These are phyloP conservation scores for Pelagia noctiluca DNA, from an alignment of 30 jellyfish, hydroid and myxozoan species.

Conservation along the genomic window DNA sequence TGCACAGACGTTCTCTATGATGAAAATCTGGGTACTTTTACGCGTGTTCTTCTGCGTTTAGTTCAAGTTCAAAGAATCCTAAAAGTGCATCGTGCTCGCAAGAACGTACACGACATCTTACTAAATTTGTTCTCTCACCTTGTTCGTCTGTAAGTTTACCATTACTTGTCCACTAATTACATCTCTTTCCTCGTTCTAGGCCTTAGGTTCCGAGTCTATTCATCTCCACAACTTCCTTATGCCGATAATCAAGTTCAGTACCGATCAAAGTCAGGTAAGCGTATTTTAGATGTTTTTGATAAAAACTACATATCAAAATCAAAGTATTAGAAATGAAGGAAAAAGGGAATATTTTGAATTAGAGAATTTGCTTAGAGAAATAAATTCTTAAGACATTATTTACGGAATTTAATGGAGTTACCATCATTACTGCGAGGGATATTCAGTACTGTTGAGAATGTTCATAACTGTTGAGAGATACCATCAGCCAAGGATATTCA, in stretches of 20 bases:
- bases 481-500: too few species aligned
- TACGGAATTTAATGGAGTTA: not conserved
- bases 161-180: not conserved
- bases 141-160: not conserved
- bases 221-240: constrained; percentile 58
- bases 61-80: not conserved
- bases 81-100: not conserved
- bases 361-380: not conserved
- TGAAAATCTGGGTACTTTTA: too few species aligned
- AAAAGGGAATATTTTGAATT: not conserved
- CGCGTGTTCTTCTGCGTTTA: not conserved
- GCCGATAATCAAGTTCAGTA: constrained; percentile 78
- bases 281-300: too few species aligned
- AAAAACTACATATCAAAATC: not conserved
- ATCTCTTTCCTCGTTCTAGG: constrained; percentile 35
- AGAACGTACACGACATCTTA: not conserved
- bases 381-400: too few species aligned
- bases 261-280: constrained; percentile 74
- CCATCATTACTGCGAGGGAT: not conserved
- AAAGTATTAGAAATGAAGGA: not conserved
- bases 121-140: not conserved
- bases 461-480: too few species aligned
- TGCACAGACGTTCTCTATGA: too few species aligned
- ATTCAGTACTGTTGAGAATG: not conserved
- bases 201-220: constrained; percentile 58